Evolutionary conservation across 2,113 vertebrate genomes (phyloP), one percentile per base, ranked within the genome.

Genomic region (Clarias gariepinus): DNA sequence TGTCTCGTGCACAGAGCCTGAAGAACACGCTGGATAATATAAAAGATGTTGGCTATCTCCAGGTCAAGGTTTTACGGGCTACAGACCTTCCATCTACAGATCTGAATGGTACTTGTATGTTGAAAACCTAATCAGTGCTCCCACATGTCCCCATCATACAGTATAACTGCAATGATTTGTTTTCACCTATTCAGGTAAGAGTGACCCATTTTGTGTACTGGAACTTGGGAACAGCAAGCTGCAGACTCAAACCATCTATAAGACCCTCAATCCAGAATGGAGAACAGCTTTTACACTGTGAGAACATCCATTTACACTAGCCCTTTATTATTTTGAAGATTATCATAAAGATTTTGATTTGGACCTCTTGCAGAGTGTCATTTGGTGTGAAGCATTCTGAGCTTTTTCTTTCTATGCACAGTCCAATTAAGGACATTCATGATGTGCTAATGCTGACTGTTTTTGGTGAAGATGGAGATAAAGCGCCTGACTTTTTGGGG

Each of bases 221-320:
- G 97, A 99, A 91, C 92, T 99, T 28, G 96, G 97, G 8, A 99
- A 98, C 0, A 95, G 97, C 93, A 95, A 95, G 66, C 96, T 99
- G 84, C 97, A 98, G 92, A 98, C 98, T 7, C 97, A 97, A 73
- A 98, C 98, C 0, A 84, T 98, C 89, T 96, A 96, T 93, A 99
- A 97, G 93, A 98, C 94, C 68, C 92, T 97, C 85, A 98, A 98
- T 88, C 98, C 98, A 0, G 97, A 98, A 89, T 99, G 98, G 98
- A 97, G 96, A 94, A 97, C 96, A 94, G 96, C 96, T 71, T 95
- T 99, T 87, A 97, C 98, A 0, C 96, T 99, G 98, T 99, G 93
- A 97, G 96, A 47, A 47, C 47, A 47, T 47, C 47, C 7, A 47
- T 47, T 47, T 47, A 47, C 47, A 47, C 47, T 94, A 84, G 23